phyloP scores from a whole-genome alignment of 2,113 vertebrate species.

The Nicator chloris region DNA sequence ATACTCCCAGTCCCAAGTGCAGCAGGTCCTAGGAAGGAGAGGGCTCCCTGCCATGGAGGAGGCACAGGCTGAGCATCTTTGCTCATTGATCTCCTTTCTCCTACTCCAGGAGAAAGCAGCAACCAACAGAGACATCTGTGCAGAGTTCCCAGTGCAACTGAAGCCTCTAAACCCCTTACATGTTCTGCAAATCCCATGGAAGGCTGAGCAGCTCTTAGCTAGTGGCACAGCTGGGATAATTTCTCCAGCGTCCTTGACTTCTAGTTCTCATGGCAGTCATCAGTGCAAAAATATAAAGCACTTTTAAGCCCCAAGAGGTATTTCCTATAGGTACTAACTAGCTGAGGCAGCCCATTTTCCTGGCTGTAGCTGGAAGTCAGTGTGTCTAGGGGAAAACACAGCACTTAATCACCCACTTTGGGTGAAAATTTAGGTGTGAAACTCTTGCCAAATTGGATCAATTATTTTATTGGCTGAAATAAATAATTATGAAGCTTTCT shows the following conservation, averaged over 20 bases:
- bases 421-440: slow-evolving; percentile 14
- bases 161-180: background rate
- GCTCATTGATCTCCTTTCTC: background rate
- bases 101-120: background rate
- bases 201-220: background rate
- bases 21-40: background rate
- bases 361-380: background rate
- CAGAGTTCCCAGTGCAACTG: background rate
- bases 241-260: background rate
- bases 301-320: background rate
- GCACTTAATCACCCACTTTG: slow-evolving; percentile 27
- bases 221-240: background rate
- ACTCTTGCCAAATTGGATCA: slow-evolving; percentile 27
- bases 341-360: background rate
- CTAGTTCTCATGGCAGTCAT: background rate
- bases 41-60: background rate
- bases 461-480: slow-evolving; percentile 46
- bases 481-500: slow-evolving; percentile 25
- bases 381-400: background rate
- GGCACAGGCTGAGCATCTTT: background rate
- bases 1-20: background rate
- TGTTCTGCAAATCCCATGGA: accelerated
- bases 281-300: background rate
- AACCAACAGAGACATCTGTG: background rate
- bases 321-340: background rate